Evolutionary conservation across 2,113 vertebrate species (phyloP), one percentile per base, ranked within the genome.

Genomic region (Cygnus atratus): DNA sequence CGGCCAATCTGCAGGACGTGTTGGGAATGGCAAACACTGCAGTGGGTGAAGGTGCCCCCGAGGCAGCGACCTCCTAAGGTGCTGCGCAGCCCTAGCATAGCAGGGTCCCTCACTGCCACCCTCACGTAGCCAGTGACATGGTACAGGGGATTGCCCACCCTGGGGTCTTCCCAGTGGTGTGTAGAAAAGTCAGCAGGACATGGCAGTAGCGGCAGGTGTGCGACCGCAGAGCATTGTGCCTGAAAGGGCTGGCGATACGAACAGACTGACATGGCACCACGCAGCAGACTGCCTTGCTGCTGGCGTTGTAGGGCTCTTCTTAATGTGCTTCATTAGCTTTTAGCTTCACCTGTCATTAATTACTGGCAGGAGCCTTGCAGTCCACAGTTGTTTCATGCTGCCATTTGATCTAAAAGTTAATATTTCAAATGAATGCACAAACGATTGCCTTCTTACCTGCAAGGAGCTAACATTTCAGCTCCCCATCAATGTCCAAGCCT

Each of bases 91-190:
- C 78, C 29, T 59, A 52, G 26, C 8, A 35, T 22, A 68, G 39
- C 15, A 19, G 48, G 29, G 46, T n/a, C 43, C 8, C 12, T 7
- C 19, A 1, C 2, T 86, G 31, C 21, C 0, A 0, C 15, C 33
- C 46, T 46, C 1, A 0, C 8, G 13, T 33, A 18, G 19, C 33
- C 33, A 21, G 46, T 52, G 33, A 25, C n/a, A 12, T 20, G 6
- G 15, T 39, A 48, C n/a, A 13, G 29, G 31, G 29, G 16, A 8
- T 12, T 70, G 26, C n/a, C 26, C 11, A 72, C 39, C 5, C 20
- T 46, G 35, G 5, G 17, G 6, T 20, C 22, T 50, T 71, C n/a
- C 57, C 52, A 25, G 52, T 2, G 12, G 3, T 25, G 8, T 31
- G 46, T 50, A 33, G 52, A 33, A n/a, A 66, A 18, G 18, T 11